phyloP scores from a whole-genome alignment of 2,113 vertebrate genomes.

The Chloropsis hardwickii region DNA sequence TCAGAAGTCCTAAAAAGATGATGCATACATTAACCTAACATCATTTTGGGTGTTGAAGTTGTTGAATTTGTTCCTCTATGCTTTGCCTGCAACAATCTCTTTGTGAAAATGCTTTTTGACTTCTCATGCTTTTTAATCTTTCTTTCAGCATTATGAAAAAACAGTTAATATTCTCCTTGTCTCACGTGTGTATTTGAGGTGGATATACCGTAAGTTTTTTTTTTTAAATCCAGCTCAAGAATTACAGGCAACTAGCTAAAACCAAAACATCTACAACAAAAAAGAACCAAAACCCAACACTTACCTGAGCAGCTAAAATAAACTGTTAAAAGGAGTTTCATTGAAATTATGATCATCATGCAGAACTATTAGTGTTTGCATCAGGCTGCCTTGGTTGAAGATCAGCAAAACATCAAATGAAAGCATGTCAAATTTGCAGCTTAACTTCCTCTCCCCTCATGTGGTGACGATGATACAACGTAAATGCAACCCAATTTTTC shows the following conservation, averaged over 20 bases:
- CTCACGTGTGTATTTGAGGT: neutral
- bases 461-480: neutral
- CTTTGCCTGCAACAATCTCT: neutral
- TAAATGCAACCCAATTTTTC: neutral
- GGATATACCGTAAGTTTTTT: neutral
- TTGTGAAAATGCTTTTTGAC: neutral
- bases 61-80: neutral
- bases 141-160: neutral
- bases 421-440: rapidly evolving
- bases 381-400: neutral
- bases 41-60: neutral
- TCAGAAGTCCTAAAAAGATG: neutral
- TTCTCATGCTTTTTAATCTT: neutral
- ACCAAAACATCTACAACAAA: neutral
- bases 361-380: neutral
- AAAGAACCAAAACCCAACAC: neutral
- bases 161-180: neutral
- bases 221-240: neutral
- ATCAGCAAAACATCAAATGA: neutral
- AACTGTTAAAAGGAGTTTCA: neutral
- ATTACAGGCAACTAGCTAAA: neutral
- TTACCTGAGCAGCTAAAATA: neutral
- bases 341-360: neutral
- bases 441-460: neutral
- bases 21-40: neutral